Percentiles rank a stretch among this genome's conserved stretches.
Conservation (phyloP, 2,113 vertebrate species). For the Poecile atricapillus region DNA sequence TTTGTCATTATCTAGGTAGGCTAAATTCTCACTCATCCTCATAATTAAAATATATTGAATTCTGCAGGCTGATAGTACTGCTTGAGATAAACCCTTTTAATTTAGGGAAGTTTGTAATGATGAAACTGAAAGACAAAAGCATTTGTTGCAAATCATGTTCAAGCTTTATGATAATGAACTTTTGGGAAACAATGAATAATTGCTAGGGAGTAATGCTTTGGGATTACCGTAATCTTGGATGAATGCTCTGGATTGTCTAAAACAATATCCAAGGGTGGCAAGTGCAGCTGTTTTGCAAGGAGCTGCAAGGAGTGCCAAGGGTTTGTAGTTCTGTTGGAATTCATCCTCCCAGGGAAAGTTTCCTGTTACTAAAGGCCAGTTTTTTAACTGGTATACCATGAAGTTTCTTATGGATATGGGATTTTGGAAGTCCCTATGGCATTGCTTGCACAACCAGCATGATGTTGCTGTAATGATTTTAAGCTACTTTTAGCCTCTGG, state of each 20-base stretch:
- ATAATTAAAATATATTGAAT: slow-evolving; percentile 46
- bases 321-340: neutral
- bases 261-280: neutral
- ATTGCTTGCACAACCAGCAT: neutral
- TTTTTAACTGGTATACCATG: neutral
- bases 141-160: slow-evolving; percentile 22
- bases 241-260: neutral
- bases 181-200: neutral
- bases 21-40: neutral
- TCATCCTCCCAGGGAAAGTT: neutral
- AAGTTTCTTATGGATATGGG: neutral
- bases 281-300: neutral
- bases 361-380: neutral
- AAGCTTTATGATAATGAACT: neutral
- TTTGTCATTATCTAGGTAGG: slow-evolving; percentile 8
- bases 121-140: slow-evolving; percentile 6
- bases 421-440: neutral
- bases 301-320: neutral
- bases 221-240: neutral
- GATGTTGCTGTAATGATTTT: neutral
- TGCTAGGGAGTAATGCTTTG: neutral
- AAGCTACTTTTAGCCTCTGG: neutral
- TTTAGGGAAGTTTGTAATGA: neutral
- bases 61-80: neutral
- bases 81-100: slow-evolving; percentile 26